phyloP scores from a whole-genome alignment of 2,113 vertebrate species.

The Corythornis madagascariensis region DNA sequence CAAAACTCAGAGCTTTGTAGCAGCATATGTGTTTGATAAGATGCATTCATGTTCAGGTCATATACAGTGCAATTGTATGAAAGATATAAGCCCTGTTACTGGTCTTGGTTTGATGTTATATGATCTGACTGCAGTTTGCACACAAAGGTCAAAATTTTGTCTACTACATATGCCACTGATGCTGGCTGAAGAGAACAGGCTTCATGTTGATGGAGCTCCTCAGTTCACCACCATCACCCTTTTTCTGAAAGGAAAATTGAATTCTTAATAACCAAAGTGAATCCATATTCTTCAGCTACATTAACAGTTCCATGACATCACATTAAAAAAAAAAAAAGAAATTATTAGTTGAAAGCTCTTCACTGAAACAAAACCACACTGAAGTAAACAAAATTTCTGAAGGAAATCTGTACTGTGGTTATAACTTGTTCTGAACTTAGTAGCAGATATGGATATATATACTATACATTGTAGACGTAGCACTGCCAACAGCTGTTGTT shows the following conservation, averaged over 20 bases:
- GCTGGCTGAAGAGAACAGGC: background rate
- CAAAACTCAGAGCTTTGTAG: background rate
- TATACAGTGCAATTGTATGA: background rate
- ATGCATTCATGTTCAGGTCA: background rate
- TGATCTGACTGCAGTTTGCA: background rate
- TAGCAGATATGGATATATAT: background rate
- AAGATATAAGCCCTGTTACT: background rate
- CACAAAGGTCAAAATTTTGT: background rate
- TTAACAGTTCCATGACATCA: background rate
- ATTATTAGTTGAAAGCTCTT: background rate
- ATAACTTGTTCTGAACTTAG: background rate
- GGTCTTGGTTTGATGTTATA: background rate
- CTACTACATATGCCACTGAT: rapidly evolving
- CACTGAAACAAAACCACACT: background rate
- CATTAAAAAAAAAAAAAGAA: background rate
- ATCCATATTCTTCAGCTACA: background rate
- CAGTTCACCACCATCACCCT: background rate
- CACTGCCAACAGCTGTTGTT: background rate
- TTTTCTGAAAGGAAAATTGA: background rate
- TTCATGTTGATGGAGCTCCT: background rate
- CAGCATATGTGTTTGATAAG: background rate
- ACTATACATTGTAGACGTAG: background rate
- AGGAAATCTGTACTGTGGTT: background rate
- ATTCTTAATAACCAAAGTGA: background rate
- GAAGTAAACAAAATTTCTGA: background rate